Evolutionary conservation across 2,888 invertebrate species (phyloP), one percentile per base, ranked within the genome.

Genomic region (Theretra japonica): DNA sequence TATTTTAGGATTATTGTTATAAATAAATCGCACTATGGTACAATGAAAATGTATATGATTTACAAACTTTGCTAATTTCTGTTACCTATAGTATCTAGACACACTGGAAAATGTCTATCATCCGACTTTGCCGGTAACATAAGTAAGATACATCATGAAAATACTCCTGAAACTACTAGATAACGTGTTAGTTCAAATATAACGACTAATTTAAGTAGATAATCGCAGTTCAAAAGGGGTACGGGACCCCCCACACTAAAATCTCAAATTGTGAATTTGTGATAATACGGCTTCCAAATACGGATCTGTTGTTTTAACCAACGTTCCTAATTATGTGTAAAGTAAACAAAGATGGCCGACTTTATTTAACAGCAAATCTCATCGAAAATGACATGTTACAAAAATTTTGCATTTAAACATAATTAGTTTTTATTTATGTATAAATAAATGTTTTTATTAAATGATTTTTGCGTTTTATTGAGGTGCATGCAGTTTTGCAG

Each of bases 381-480:
- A 69, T 28, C 19, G 28, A 56, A 53, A 69, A 69, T 69, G 68
- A 69, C 68, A 68, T 68, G 8, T 69, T 69, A 53, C 56, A 69
- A 70, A 72, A 68, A 69, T 53, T 69, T 25, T 68, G 68, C 68
- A 69, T 69, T 69, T 69, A 69, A 25, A 56, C 25, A 25, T 68
- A 68, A 21, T n/a, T 53, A 53, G 17, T 68, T 68, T 48, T 23
- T 68, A 33, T 21, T 68, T 69, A 53, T 56, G n/a, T 30, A 69
- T 69, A 28, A 69, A 69, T 30, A 68, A 68, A 68, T 68, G 23
- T 48, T 68, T 41, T 41, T 65, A 65, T 65, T 21, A 48, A 65
- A 41, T 23, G 7, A 48, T 23, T 23, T 5, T 2, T 21, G 23
- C 4, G 41, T 62, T 62, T 48, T 48, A 41, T 41, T 65, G 11